phyloP scores from a whole-genome alignment of 2,888 invertebrate species.

The Temnothorax ravouxi region DNA sequence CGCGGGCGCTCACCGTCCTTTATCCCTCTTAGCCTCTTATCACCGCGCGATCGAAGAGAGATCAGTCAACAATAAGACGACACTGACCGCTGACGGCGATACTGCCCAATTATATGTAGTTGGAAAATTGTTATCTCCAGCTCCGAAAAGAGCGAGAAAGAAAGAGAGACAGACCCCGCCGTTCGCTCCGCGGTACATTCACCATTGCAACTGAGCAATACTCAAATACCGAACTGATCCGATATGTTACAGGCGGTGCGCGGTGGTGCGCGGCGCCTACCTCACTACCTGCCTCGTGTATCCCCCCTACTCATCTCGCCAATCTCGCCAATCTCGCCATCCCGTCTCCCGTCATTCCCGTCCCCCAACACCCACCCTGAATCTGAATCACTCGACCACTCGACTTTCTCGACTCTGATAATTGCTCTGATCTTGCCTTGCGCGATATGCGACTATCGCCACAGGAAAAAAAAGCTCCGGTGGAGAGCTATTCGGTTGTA shows the following conservation, averaged over 20 bases:
- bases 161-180: constrained; percentile 10
- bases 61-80: background rate
- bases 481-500: too few species aligned
- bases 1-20: too few species aligned
- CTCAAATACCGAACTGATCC: too few species aligned
- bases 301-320: constrained; percentile 43
- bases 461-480: too few species aligned
- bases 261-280: too few species aligned
- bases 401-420: constrained; percentile 72
- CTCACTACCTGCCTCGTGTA: constrained; percentile 13
- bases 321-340: constrained; percentile 2
- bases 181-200: constrained; percentile 65
- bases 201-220: constrained; percentile 74
- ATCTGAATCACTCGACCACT: constrained; percentile 69
- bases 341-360: constrained; percentile 9
- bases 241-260: too few species aligned
- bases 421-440: constrained; percentile 68
- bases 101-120: background rate
- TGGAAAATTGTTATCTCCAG: constrained; percentile 9
- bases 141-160: background rate
- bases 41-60: background rate
- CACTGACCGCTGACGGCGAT: too few species aligned
- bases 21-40: too few species aligned
- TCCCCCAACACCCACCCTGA: constrained; percentile 52
- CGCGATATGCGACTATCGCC: background rate